These are phyloP conservation scores for Drosophila lini DNA, from an alignment of 1,140 invertebrate species.

Conservation along the genomic window DNA sequence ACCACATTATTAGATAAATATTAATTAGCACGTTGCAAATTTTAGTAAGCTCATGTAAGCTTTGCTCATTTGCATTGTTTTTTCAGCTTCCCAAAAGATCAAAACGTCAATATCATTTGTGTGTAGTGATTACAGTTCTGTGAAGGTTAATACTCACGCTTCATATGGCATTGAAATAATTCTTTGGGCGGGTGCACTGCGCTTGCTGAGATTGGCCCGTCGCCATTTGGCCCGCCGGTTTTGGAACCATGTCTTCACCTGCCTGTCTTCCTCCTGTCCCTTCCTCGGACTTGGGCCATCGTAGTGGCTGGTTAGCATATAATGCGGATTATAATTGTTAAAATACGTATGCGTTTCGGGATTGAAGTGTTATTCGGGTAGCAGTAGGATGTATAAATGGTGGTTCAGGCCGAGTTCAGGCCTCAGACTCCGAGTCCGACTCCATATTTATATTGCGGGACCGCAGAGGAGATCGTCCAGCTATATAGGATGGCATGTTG, in stretches of 20 bases:
- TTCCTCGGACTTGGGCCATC: too few species aligned
- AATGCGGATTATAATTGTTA: too few species aligned
- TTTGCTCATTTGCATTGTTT: neutral
- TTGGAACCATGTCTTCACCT: conserved; percentile 95
- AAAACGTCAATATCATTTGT: neutral
- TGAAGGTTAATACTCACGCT: neutral
- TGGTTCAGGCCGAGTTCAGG: too few species aligned
- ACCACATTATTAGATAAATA: neutral
- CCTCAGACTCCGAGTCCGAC: too few species aligned
- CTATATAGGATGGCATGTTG: too few species aligned
- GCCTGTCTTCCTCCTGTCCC: conserved; percentile 86
- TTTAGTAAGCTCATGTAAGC: neutral
- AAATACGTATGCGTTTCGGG: too few species aligned
- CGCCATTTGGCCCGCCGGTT: conserved; percentile 92
- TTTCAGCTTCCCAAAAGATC: neutral
- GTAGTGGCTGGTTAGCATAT: too few species aligned
- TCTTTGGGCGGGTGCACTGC: conserved; percentile 23
- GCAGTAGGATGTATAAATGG: too few species aligned
- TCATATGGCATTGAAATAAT: conserved; percentile 21
- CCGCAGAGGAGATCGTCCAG: too few species aligned
- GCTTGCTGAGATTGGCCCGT: conserved; percentile 85
- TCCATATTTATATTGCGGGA: too few species aligned
- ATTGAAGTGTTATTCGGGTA: too few species aligned
- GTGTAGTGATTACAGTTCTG: neutral
- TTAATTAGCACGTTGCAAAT: conserved; percentile 12